Conservation (phyloP, 2,113 vertebrate species). For the Raphicerus campestris region DNA sequence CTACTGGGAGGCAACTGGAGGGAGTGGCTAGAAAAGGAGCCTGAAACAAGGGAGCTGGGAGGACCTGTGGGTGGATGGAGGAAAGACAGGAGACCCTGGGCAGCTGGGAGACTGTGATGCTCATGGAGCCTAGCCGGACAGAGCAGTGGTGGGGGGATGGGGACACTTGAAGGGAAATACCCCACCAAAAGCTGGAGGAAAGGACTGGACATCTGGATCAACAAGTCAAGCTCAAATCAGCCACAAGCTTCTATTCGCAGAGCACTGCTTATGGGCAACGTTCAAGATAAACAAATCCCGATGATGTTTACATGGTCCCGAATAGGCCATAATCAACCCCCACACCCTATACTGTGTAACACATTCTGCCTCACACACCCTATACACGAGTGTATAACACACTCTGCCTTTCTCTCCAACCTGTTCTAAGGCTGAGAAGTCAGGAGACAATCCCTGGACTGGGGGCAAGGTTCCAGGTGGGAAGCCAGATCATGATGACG, state of each 20-base stretch:
- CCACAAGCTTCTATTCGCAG: not conserved
- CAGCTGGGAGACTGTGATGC: not conserved
- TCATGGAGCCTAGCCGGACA: fast-evolving
- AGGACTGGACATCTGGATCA: not conserved
- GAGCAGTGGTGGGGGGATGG: fast-evolving
- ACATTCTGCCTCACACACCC: not conserved
- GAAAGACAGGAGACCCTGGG: not conserved
- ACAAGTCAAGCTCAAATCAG: not conserved
- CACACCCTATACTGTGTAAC: not conserved
- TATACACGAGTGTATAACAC: not conserved
- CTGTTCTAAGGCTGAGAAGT: not conserved
- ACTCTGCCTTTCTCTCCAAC: not conserved
- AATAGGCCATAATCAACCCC: not conserved
- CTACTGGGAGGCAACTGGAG: not conserved
- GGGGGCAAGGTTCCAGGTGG: not conserved
- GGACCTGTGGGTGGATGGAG: not conserved
- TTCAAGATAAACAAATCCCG: not conserved
- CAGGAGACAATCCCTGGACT: not conserved
- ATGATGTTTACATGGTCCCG: not conserved
- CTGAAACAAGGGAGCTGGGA: not conserved
- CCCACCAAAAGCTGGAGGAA: not conserved
- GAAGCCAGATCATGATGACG: not conserved
- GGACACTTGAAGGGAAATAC: not conserved
- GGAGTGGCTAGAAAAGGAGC: not conserved
- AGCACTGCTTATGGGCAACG: fast-evolving